Base-by-base conservation (phyloP, 2,888 invertebrate genomes). In the Idaea biselata region DNA sequence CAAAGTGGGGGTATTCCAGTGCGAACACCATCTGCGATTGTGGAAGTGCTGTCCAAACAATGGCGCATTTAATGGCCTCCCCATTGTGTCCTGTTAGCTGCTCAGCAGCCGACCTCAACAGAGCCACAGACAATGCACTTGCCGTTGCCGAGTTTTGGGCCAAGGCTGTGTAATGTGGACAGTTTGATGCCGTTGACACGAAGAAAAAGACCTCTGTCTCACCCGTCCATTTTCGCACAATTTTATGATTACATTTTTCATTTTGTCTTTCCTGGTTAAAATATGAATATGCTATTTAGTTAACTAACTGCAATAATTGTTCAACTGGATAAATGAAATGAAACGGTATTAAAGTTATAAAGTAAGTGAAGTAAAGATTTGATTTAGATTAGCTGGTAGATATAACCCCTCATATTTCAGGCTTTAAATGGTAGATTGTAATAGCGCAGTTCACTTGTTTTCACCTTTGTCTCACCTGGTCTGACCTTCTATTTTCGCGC, bases 231-330 rank as follows among this genome's bases (percentile, higher is more conserved):
- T 44, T 44, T 14, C 8, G 3, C 44, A 11, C 44, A 44, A 44
- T 3, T 44, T 44, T 44, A 44, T 11, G 44, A 11, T 11, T 44
- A 44, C 14, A 14, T 44, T 44, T 44, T 14, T 44, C 44, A 8
- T 44, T 44, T 44, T 44, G 11, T 44, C 44, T 44, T 11, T 44
- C 0, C 14, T 8, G 14, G 14, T 44, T 44, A 14, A 44, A 44
- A 8, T 14, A 44, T 44, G 44, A 44, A 44, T 44, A 44, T 44
- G 44, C 3, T 44, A n/a, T n/a, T n/a, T n/a, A n/a, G n/a, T n/a
- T n/a, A n/a, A n/a, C n/a, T 16, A 60, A 60, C 55, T 59, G 31
- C 58, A 58, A 57, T 56, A 59, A 63, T 60, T 44, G 44, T 63
- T 58, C 58, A 60, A 58, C 44, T 44, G 44, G 44, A 59, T 44